Base-by-base conservation (phyloP, 2,113 vertebrate genomes). In the Pavo muticus region DNA sequence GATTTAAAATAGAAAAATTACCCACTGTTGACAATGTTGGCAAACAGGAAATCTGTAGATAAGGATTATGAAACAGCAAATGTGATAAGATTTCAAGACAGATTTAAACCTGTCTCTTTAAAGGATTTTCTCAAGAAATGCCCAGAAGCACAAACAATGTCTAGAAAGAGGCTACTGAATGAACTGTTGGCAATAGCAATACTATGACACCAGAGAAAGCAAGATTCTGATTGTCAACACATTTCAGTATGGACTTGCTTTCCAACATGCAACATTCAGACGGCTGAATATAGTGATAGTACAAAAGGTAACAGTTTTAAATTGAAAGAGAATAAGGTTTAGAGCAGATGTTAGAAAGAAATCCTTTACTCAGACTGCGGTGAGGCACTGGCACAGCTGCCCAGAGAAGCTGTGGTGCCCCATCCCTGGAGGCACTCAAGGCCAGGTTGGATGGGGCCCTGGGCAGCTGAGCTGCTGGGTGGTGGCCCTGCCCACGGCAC, bases 21-120 rank as follows among this genome's bases (percentile, higher is more conserved):
- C 6, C 61, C 52, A 35, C 54, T 52, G 20, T 30, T 94, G 84
- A 87, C 88, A 89, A 93, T 75, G 88, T 52, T 25, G 88, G 86
- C 63, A 88, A 93, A 94, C 95, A 96, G 70, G 95, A 93, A 81
- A 75, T 24, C 47, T 88, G 74, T 23, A 95, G 86, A 89, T 88
- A 96, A 94, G 77, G 61, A 72, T 95, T 88, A 84, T 75, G 91
- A 93, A 91, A 95, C 39, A 88, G 42, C 42, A 57, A 84, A 45
- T 14, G 15, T 4, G 30, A 25, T 19, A 42, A 63, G 81, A 92
- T 84, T 90, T 82, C 78, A 78, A 83, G 27, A 68, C 8, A 88
- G 61, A 88, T 45, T 90, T 81, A 91, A 95, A 83, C 24, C 35
- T 7, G 2, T 77, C 50, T 23, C 69, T 83, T 71, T 78, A 78